Conservation (phyloP, 2,797 vertebrate genomes). For the Octomys mimax region DNA sequence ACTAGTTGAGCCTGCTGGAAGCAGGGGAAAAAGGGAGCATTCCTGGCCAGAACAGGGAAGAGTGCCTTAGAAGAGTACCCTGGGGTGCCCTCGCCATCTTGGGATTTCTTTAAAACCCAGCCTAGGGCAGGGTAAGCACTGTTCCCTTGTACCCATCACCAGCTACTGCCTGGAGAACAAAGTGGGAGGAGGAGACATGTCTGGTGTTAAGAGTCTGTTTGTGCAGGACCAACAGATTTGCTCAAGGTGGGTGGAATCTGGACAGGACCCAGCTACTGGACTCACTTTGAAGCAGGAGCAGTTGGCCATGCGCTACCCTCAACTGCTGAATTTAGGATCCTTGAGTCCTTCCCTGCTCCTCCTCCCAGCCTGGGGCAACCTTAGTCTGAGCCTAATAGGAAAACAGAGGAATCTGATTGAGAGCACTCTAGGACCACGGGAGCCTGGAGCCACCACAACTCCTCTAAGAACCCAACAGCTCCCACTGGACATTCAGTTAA, state of each 20-base stretch:
- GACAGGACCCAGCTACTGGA: background rate
- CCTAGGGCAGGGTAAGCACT: background rate
- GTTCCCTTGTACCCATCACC: background rate
- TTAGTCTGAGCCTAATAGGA: conserved; percentile 5
- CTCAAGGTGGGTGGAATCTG: conserved; percentile 6
- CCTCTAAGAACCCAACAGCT: background rate
- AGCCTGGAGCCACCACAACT: background rate
- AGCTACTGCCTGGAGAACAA: background rate
- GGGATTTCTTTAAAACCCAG: background rate
- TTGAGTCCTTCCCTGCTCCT: background rate
- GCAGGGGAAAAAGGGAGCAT: background rate
- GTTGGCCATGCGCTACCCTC: background rate
- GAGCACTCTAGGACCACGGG: background rate
- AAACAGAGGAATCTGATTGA: conserved; percentile 18
- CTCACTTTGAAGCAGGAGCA: background rate
- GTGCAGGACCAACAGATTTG: background rate
- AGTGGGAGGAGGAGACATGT: background rate
- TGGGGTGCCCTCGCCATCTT: background rate
- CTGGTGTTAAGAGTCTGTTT: background rate
- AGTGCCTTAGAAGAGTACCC: background rate
- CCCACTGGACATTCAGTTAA: background rate
- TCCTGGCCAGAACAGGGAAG: background rate
- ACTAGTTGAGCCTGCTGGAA: background rate
- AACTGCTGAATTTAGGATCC: background rate
- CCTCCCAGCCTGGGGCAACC: background rate